Evolutionary conservation across 2,888 invertebrate genomes (phyloP).

Genomic region (Calliopum simillimum): DNA sequence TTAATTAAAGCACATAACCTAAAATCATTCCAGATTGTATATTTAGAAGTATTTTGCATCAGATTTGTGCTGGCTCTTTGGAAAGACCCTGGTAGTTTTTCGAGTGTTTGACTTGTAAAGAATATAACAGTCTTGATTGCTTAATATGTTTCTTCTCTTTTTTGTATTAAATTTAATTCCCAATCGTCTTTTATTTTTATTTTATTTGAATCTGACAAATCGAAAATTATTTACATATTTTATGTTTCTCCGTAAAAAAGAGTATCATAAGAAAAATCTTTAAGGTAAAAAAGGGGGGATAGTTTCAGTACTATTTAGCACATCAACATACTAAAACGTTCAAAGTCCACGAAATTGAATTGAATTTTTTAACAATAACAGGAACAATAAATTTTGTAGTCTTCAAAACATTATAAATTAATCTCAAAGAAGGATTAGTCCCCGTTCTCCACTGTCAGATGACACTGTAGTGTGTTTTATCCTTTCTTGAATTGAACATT

Average conservation of each 20-base stretch:
- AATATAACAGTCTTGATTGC: background rate
- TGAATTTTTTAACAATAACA: no score
- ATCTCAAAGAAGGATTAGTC: no score
- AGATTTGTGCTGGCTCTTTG: background rate
- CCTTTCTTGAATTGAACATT: no score
- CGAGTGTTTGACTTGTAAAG: background rate
- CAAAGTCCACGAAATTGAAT: no score
- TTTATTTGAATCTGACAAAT: background rate
- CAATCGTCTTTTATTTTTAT: background rate
- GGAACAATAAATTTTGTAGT: no score
- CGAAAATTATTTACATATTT: background rate
- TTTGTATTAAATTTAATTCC: conserved; percentile 18
- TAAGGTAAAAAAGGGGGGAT: no score
- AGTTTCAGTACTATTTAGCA: no score
- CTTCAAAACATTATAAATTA: no score
- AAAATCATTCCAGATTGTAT: conserved; percentile 38
- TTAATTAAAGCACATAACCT: conserved; percentile 30
- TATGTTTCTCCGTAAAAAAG: background rate
- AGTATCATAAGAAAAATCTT: no score
- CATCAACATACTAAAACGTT: no score
- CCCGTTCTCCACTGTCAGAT: no score
- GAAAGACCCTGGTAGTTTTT: background rate
- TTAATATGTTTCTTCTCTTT: background rate
- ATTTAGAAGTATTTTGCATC: conserved; percentile 36
- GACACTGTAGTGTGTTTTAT: no score